These are phyloP conservation scores for Felis chaus DNA, from an alignment of 2,113 vertebrate genomes.

Conservation along the genomic window DNA sequence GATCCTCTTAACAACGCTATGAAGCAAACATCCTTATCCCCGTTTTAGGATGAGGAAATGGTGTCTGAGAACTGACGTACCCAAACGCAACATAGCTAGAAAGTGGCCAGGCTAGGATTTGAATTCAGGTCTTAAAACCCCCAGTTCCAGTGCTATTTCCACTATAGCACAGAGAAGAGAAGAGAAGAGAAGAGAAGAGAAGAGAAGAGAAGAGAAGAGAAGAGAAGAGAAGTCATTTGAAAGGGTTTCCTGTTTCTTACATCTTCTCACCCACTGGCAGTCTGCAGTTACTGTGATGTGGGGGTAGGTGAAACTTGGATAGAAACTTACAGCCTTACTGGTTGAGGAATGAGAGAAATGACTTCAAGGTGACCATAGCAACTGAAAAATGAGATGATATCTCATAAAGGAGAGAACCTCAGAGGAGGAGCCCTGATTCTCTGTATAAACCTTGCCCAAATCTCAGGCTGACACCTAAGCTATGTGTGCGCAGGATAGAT, in stretches of 20 bases:
- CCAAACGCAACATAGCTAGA: neutral
- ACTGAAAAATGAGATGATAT: neutral
- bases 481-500: neutral
- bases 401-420: neutral
- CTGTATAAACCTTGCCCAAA: neutral
- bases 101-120: constrained; percentile 15
- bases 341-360: neutral
- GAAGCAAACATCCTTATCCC: neutral
- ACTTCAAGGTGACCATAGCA: neutral
- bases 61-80: neutral
- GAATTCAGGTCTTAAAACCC: constrained; percentile 30
- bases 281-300: neutral
- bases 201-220: neutral
- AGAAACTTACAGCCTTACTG: neutral
- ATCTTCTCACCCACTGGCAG: neutral
- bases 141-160: neutral
- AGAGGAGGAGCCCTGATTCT: neutral
- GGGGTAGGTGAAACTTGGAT: neutral
- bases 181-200: neutral
- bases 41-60: constrained; percentile 3
- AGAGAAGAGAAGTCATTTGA: constrained; percentile 8
- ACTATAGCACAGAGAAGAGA: neutral
- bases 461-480: neutral
- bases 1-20: neutral
- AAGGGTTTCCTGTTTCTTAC: neutral